These are phyloP conservation scores for Eilema sororculum DNA, from an alignment of 2,888 invertebrate species.

Conservation along the genomic window DNA sequence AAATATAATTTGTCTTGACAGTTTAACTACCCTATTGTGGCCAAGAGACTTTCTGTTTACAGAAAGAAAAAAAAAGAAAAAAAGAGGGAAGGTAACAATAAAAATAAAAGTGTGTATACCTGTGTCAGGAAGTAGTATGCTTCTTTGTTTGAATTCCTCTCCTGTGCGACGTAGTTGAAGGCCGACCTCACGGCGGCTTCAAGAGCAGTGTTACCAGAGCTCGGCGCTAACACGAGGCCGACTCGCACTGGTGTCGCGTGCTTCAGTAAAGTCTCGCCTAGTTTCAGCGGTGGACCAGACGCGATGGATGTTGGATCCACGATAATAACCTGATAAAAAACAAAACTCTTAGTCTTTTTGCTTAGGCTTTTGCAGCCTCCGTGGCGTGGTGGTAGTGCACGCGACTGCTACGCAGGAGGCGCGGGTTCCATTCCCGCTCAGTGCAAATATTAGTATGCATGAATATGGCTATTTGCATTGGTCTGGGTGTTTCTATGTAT, in stretches of 20 bases:
- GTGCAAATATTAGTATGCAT: too few species aligned
- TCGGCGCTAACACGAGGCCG: conserved; percentile 93
- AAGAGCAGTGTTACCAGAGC: conserved; percentile 88
- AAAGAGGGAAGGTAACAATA: too few species aligned
- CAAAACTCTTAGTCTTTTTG: background rate
- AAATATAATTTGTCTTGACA: background rate
- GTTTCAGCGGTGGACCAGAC: conserved; percentile 91
- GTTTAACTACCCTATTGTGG: background rate
- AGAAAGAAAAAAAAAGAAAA: background rate
- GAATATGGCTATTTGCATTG: too few species aligned
- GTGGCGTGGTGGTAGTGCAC: too few species aligned
- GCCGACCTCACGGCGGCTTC: conserved; percentile 95
- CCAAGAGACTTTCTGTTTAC: background rate
- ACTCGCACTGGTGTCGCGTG: conserved; percentile 96
- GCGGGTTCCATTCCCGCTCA: too few species aligned
- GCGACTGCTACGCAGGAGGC: too few species aligned
- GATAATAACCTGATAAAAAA: conserved; percentile 89
- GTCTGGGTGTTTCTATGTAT: too few species aligned
- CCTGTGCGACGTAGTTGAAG: conserved; percentile 95
- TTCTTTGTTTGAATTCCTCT: conserved; percentile 89
- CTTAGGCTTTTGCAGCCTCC: background rate
- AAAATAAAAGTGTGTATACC: conserved; percentile 79
- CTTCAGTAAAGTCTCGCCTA: conserved; percentile 96
- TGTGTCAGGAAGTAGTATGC: conserved; percentile 95
- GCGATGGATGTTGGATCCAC: conserved; percentile 92